A percentile compares a stretch with the other conserved stretches of the same genome.
Conservation (phyloP, 1,140 invertebrate genomes). For the Hypsibius dujardini region DNA sequence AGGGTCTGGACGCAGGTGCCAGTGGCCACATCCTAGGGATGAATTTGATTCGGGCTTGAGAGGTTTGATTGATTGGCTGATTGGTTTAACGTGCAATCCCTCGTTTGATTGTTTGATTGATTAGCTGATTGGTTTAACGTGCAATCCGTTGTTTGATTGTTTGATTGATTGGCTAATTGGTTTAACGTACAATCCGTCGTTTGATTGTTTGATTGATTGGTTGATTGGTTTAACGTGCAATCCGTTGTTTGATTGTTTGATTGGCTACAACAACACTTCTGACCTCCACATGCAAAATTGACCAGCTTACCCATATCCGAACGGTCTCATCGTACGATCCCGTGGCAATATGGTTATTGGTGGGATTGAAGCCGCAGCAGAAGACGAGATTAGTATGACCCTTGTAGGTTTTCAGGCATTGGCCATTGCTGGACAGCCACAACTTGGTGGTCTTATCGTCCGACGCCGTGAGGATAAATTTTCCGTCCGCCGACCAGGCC, state of each 20-base stretch:
- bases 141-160: background rate
- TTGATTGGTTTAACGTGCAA: too few species aligned
- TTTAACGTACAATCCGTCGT: too few species aligned
- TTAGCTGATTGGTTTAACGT: background rate
- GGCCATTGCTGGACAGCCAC: conserved; percentile 89
- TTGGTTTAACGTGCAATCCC: background rate
- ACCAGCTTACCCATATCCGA: conserved; percentile 39
- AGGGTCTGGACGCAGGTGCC: conserved; percentile 96
- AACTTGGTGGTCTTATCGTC: conserved; percentile 99
- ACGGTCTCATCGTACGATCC: conserved; percentile 99
- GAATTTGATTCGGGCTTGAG: background rate
- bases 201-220: too few species aligned
- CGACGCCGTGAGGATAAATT: conserved; percentile 83
- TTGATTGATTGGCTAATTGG: too few species aligned
- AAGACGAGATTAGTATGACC: conserved; percentile 99
- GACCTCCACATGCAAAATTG: background rate
- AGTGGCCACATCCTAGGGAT: conserved; percentile 72
- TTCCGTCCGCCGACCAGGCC: conserved; percentile 91
- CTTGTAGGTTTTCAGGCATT: conserved; percentile 94
- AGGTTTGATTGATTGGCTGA: background rate
- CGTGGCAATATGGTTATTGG: conserved; percentile 96
- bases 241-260: too few species aligned
- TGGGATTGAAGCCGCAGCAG: conserved; percentile 98
- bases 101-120: background rate
- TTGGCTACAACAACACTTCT: too few species aligned